These are phyloP conservation scores for Nymphalis urticae DNA, from an alignment of 2,888 invertebrate species.

Conservation along the genomic window DNA sequence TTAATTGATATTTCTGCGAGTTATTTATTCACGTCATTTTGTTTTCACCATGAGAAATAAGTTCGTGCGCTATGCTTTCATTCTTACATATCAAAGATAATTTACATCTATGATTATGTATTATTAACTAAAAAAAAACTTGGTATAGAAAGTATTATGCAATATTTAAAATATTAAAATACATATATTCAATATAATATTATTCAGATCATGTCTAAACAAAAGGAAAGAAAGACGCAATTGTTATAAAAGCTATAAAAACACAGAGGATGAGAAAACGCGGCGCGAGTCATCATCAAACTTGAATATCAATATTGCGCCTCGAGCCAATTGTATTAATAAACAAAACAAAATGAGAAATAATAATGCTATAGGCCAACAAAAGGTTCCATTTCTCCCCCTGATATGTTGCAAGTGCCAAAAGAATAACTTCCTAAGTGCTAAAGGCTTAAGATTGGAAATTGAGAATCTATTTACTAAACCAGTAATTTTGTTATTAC, in stretches of 20 bases:
- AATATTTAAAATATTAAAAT: constrained; percentile 42
- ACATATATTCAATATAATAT: background rate
- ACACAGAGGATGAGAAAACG: constrained; percentile 71
- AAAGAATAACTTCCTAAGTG: constrained; percentile 66
- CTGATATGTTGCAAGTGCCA: constrained; percentile 64
- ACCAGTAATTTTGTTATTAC: constrained; percentile 81
- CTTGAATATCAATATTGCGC: constrained; percentile 82
- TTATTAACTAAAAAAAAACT: constrained; percentile 29
- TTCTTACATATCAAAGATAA: background rate
- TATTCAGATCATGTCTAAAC: constrained; percentile 53
- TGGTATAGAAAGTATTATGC: constrained; percentile 11
- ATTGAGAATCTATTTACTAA: constrained; percentile 63
- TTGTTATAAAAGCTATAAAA: constrained; percentile 75
- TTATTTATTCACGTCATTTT: constrained; percentile 81
- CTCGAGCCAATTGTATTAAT: constrained; percentile 82
- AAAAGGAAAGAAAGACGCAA: constrained; percentile 62
- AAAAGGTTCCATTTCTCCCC: constrained; percentile 82
- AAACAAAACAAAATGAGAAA: constrained; percentile 83
- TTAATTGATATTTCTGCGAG: constrained; percentile 83
- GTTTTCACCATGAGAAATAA: constrained; percentile 72
- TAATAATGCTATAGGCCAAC: constrained; percentile 82
- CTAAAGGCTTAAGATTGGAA: constrained; percentile 64
- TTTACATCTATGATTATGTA: background rate
- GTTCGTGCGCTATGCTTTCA: constrained; percentile 62
- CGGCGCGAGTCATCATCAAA: constrained; percentile 78